phyloP scores from a whole-genome alignment of 2,113 vertebrate species.

The Limnothrissa miodon region DNA sequence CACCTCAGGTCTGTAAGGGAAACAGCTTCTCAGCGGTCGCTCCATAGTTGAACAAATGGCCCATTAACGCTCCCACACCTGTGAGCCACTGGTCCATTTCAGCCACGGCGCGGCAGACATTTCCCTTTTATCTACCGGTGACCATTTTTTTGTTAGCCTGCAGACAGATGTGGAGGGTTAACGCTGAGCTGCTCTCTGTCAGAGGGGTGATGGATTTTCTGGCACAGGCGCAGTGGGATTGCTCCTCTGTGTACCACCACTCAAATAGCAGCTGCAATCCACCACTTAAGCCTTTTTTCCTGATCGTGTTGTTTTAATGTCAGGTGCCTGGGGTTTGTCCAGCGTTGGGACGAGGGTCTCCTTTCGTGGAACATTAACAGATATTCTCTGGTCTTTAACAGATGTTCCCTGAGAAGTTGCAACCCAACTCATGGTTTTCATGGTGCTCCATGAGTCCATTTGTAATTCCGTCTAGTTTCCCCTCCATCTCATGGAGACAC shows the following conservation, averaged over 20 bases:
- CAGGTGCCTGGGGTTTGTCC: background rate
- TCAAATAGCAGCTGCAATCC: conserved; percentile 15
- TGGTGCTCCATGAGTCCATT: background rate
- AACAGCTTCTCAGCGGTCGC: conserved; percentile 24
- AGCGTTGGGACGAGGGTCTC: background rate
- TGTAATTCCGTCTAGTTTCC: background rate
- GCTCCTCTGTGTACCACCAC: background rate
- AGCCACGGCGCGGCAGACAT: background rate
- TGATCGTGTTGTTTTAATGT: background rate
- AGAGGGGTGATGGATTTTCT: background rate
- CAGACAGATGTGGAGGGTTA: conserved; percentile 37
- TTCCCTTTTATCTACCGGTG: conserved; percentile 6
- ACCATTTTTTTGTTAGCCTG: background rate
- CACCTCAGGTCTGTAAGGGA: conserved; percentile 10
- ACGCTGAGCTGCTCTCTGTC: conserved; percentile 24
- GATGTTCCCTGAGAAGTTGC: background rate
- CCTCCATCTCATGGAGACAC: background rate
- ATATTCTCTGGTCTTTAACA: background rate
- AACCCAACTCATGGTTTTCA: background rate
- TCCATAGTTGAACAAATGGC: conserved; percentile 38
- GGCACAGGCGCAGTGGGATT: background rate
- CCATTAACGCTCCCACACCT: conserved; percentile 45
- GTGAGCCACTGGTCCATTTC: conserved; percentile 31
- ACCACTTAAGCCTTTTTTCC: background rate
- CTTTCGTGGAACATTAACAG: background rate